Base-by-base conservation (phyloP, 2,113 vertebrate genomes). In the Macaca mulatta region DNA sequence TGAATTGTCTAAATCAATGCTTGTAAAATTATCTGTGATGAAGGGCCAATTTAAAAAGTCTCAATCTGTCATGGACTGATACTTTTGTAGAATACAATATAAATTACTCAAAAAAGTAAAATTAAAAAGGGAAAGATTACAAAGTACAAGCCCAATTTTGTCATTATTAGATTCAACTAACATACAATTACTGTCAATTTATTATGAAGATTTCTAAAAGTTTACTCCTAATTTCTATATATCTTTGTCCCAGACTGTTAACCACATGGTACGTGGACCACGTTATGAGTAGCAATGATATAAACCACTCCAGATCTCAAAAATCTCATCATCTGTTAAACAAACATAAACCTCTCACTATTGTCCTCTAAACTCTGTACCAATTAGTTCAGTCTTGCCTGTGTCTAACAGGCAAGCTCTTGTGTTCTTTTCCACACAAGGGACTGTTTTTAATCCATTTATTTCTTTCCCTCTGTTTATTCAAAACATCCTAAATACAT, bases 1-100 rank as follows among this genome's bases (percentile, higher is more conserved):
- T 84, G n/a, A 86, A 83, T 92, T 90, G 80, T 95, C 55, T 95
- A 95, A 92, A 95, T 12, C 32, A 93, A 80, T 81, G 38, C 45
- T 74, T 93, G 6, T 59, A 48, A 80, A 90, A 80, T 61, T 85
- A 64, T 16, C 20, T 79, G 23, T 81, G 35, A 59, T 69, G 80
- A 93, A 93, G 2, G 32, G 12, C 13, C 25, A 85, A 32, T 77
- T 96, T 83, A 43, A n/a, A 72, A 93, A 93, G 91, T 40, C 35
- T 77, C 64, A 67, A 48, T n/a, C 3, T 96, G 22, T 67, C 52
- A 57, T 27, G 7, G 59, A 85, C 40, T 95, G 81, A 82, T 78
- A 48, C 43, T 32, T 84, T 89, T 86, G 12, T 50, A 87, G 20
- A 87, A 91, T 82, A 74, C 4, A 87, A 67, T 83, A 88, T 86